Base-by-base conservation (phyloP, 2,888 invertebrate genomes). In the Operophtera brumata region DNA sequence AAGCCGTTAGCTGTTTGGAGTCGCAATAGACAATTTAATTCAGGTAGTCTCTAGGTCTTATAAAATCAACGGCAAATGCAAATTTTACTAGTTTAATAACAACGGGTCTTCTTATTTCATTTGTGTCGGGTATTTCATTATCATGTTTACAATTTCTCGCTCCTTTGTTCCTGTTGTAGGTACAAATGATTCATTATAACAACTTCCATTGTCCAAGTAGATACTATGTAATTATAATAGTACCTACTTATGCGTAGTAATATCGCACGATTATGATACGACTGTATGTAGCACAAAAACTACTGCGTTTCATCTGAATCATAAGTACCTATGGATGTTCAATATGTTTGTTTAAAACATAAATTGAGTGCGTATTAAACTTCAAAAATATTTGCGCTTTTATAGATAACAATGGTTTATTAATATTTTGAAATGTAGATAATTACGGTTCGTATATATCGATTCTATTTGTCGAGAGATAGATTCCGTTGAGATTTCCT, bases 151-250 rank as follows among this genome's bases (percentile, higher is more conserved):
- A 43, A 50, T 50, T 46, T 34, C 30, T 42, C 26, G 36, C 4
- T 42, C 43, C 46, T 55, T 55, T 55, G 55, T 50, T 50, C 12
- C 12, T 43, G 44, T 43, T 36, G 43, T 44, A 40, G 35, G 46
- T 49, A 37, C 47, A 40, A 35, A 55, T 49, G 42, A 46, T 53
- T 36, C 14, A 34, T 45, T 42, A 44, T 13, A 43, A 48, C 39
- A 55, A 51, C 32, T 42, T 12, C 54, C 47, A 46, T 56, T 51
- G 51, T 51, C 30, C 43, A 20, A 37, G 28, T 14, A 26, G n/a
- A n/a, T n/a, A 28, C 43, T 48, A 40, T 48, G 30, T 49, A 54
- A 46, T 55, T 47, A 47, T 28, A 34, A 50, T 44, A n/a, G n/a
- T n/a, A n/a, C 28, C 10, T 39, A 47, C 28, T 11, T 39, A 47